A percentile compares a stretch with the other conserved stretches of the same genome.
Conservation (phyloP, 2,888 invertebrate species). For the Andrena flavipes region DNA sequence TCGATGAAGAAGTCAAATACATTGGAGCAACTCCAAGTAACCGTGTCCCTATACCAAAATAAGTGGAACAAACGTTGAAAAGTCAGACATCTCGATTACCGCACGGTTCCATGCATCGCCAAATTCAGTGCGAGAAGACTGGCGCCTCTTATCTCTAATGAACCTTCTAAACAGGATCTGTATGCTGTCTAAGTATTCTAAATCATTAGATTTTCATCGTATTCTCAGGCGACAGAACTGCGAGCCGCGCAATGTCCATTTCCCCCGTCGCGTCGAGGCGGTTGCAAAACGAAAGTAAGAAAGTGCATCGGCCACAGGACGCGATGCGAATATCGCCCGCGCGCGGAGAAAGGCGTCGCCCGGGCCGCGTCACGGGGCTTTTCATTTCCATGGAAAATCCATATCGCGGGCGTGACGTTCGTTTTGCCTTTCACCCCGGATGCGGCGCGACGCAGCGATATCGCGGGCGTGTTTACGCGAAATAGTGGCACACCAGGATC, state of each 20-base stretch:
- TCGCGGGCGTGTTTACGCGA: constrained; percentile 55
- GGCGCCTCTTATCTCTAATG: too few species aligned
- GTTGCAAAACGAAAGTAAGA: constrained; percentile 57
- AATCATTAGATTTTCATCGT: constrained; percentile 10
- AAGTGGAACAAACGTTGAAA: neutral
- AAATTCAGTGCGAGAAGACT: neutral
- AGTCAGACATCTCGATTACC: neutral
- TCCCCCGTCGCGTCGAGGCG: neutral
- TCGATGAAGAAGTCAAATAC: neutral
- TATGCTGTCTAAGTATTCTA: neutral
- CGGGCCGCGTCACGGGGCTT: constrained; percentile 43
- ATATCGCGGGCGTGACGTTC: constrained; percentile 32
- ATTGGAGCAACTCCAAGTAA: neutral
- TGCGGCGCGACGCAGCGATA: constrained; percentile 59
- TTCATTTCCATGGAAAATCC: constrained; percentile 67
- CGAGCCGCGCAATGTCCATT: neutral
- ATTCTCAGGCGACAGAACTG: constrained; percentile 10
- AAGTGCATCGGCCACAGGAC: constrained; percentile 37
- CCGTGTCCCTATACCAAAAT: neutral
- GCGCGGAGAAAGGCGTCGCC: constrained; percentile 48
- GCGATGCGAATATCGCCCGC: constrained; percentile 10
- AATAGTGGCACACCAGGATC: constrained; percentile 43
- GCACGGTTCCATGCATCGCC: neutral
- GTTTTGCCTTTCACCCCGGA: constrained; percentile 82
- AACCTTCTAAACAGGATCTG: neutral